Conservation (phyloP, 2,113 vertebrate genomes). For the Grammomys surdaster region DNA sequence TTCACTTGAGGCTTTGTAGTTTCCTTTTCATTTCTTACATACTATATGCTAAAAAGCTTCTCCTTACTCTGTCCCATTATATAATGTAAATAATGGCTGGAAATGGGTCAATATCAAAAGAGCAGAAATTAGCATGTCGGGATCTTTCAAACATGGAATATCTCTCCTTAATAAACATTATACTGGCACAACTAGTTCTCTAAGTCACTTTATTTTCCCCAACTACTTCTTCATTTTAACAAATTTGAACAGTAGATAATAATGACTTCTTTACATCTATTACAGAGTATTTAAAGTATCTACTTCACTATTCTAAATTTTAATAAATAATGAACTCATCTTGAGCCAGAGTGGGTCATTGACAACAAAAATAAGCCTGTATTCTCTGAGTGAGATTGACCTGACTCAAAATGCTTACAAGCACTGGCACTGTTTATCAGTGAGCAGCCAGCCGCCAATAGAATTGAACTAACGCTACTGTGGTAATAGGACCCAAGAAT, state of each 20-base stretch:
- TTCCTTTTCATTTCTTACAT: background rate
- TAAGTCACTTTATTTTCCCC: background rate
- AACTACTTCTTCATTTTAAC: background rate
- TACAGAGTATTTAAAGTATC: background rate
- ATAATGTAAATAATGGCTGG: background rate
- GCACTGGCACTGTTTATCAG: background rate
- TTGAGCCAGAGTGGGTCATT: background rate
- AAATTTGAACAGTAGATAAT: constrained; percentile 4
- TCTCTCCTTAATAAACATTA: background rate
- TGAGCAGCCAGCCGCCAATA: background rate
- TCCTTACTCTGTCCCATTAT: background rate
- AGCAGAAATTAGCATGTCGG: background rate
- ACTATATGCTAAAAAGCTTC: background rate
- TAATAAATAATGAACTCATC: constrained; percentile 16
- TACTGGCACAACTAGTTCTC: background rate
- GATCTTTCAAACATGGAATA: background rate
- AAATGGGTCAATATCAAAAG: constrained; percentile 29
- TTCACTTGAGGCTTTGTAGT: background rate
- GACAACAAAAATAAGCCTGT: background rate
- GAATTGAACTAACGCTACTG: background rate
- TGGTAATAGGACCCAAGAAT: background rate
- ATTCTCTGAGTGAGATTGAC: background rate
- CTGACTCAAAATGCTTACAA: constrained; percentile 22
- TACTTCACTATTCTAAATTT: background rate
- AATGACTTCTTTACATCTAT: background rate